Base-by-base conservation (phyloP, 2,888 invertebrate genomes). In the Lathronympha strigana region DNA sequence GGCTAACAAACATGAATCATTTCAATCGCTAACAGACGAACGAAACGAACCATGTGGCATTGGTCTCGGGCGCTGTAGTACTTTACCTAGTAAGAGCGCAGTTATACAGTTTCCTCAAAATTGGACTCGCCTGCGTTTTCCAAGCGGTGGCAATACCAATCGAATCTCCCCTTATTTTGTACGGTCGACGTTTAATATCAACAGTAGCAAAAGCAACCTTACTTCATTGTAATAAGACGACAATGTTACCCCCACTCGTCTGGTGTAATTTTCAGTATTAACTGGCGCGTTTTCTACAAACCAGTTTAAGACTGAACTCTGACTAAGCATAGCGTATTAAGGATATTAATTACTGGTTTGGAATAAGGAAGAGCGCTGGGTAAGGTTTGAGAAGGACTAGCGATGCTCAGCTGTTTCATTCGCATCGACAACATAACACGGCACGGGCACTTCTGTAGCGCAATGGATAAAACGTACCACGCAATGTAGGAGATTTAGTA, bases 331-430 rank as follows among this genome's bases (percentile, higher is more conserved):
- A 47, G n/a, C 23, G 23, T 23, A 5, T 23, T 23, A 47, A 2
- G n/a, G 5, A n/a, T 5, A 1, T n/a, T 2, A n/a, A 8, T 8
- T 47, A 47, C 6, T 47, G 23, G 47, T 47, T 47, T 4, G 23
- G n/a, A n/a, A n/a, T n/a, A 1, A 2, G 17, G 23, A 23, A 47
- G 47, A 47, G n/a, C 23, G 47, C 6, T 47, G 5, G 0, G n/a
- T 13, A 47, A 47, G 47, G 47, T n/a, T 8, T 23, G 19, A 21
- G 19, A 23, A 4, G n/a, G 8, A n/a, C n/a, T 23, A 23, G n/a
- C 68, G 43, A 15, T 25, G 51, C 87, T 87, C 90, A 90, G 90
- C 90, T 90, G 89, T 88, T 88, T 87, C 84, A 82, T 76, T 68
- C 66, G 60, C 70, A 72, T 72, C 70, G 70, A 68, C 53, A 53